Evolutionary conservation across 2,113 vertebrate species (phyloP).

Genomic region (Aldabrachelys gigantea): DNA sequence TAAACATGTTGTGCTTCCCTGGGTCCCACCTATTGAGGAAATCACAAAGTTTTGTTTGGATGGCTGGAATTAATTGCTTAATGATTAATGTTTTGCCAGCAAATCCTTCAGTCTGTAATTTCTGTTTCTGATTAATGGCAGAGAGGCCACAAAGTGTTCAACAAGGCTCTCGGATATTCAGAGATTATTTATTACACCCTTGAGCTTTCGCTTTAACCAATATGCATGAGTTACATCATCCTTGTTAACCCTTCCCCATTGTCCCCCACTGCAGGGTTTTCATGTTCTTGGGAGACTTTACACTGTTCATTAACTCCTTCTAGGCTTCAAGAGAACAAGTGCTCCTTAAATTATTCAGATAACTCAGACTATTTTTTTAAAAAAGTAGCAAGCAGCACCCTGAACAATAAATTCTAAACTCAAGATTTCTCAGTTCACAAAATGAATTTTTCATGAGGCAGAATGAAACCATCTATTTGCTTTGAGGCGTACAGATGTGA

Average conservation of each 20-base stretch:
- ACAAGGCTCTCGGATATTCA: slow-evolving; percentile 50
- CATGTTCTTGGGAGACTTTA: background rate
- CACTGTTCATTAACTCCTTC: slow-evolving; percentile 50
- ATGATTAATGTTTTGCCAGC: slow-evolving; percentile 67
- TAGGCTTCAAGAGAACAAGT: background rate
- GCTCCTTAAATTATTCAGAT: slow-evolving; percentile 9
- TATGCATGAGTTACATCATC: slow-evolving; percentile 1
- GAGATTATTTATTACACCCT: slow-evolving; percentile 62
- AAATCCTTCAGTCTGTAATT: slow-evolving; percentile 54
- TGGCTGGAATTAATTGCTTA: slow-evolving; percentile 59
- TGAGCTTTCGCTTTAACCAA: slow-evolving; percentile 49
- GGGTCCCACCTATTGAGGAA: slow-evolving; percentile 52
- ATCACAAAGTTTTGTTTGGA: slow-evolving; percentile 42
- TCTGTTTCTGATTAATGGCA: slow-evolving; percentile 74
- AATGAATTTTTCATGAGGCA: slow-evolving; percentile 25
- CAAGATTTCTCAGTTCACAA: background rate
- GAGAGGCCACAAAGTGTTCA: slow-evolving; percentile 16
- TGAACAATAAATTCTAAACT: slow-evolving; percentile 2
- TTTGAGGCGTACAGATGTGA: slow-evolving; percentile 41
- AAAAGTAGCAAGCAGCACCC: background rate
- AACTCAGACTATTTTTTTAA: background rate
- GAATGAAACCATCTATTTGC: slow-evolving; percentile 49
- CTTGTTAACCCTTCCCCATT: slow-evolving; percentile 42
- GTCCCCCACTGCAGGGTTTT: background rate
- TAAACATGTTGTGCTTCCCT: background rate